These are phyloP conservation scores for Ovibos moschatus DNA, from an alignment of 2,113 vertebrate species.

Conservation along the genomic window DNA sequence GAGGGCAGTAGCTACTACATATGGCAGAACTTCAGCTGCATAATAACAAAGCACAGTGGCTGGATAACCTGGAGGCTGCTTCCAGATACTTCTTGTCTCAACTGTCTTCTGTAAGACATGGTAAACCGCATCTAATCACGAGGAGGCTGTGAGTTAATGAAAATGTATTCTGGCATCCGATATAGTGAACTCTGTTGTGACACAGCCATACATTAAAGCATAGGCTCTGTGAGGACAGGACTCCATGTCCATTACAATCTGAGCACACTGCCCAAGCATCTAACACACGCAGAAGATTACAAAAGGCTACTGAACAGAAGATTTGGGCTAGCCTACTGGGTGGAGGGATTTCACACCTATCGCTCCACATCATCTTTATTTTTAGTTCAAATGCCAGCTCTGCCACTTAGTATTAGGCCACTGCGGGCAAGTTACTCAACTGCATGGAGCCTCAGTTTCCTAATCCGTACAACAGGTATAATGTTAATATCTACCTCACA, in stretches of 20 bases:
- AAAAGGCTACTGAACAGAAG: neutral
- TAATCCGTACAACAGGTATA: neutral
- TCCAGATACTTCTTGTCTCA: neutral
- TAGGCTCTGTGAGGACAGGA: neutral
- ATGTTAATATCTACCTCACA: neutral
- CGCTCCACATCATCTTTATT: neutral
- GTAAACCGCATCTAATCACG: neutral
- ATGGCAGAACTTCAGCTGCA: neutral
- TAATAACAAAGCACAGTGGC: neutral
- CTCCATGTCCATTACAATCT: neutral
- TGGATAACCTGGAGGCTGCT: neutral
- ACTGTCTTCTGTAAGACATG: neutral
- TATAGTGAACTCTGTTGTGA: neutral
- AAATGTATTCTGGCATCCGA: neutral
- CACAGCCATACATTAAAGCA: neutral
- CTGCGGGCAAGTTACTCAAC: neutral
- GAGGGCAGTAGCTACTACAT: neutral
- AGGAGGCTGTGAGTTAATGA: constrained; percentile 4
- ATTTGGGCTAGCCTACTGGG: neutral
- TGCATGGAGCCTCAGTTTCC: neutral
- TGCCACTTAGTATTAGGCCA: neutral
- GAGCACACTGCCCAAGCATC: neutral
- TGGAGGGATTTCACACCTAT: neutral
- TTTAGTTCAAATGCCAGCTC: neutral
- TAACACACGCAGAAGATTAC: neutral